Evolutionary conservation across 2,888 invertebrate species (phyloP), one percentile per base, ranked within the genome.

Genomic region (Andrena minutula): DNA sequence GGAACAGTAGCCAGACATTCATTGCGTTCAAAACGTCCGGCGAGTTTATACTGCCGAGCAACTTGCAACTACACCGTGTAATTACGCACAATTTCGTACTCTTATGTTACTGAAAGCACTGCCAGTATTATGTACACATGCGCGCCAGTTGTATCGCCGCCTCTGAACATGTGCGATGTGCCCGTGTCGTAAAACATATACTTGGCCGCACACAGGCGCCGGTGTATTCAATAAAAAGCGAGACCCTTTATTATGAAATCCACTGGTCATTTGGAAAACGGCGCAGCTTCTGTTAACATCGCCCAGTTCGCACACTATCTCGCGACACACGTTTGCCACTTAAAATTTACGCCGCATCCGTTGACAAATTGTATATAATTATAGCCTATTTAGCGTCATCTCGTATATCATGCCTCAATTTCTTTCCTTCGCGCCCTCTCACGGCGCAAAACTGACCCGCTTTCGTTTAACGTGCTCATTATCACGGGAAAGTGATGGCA

Each of bases 1-100:
- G 64, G 61, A 77, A 68, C 28, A 32, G 53, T 66, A 80, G 78
- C 70, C 20, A 35, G 32, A 16, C 35, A 23, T 56, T 2, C 28
- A 4, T 69, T 58, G 61, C 69, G 28, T 64, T 68, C n/a, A 58
- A 66, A 68, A 41, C 72, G 35, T 35, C 53, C 53, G 53, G n/a
- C 47, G 66, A 61, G 53, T 56, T 41, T 41, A 66, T 71, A 10
- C 20, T 35, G n/a, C 66, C 20, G 56, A 61, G 47, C 65, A 72
- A 49, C 65, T 61, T 77, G 58, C 61, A 73, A 83, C 74, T 76
- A 76, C 32, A 56, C 41, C 65, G 60, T 53, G 51, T 51, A 76
- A 77, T 82, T 81, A 82, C 70, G 61, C 60, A 73, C 76, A 74
- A 61, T 83, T 82, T 74, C 66, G 70, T 47, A 70, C 56, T 70